Base-by-base conservation (phyloP, 2,113 vertebrate genomes). In the Pelodiscus sinensis region DNA sequence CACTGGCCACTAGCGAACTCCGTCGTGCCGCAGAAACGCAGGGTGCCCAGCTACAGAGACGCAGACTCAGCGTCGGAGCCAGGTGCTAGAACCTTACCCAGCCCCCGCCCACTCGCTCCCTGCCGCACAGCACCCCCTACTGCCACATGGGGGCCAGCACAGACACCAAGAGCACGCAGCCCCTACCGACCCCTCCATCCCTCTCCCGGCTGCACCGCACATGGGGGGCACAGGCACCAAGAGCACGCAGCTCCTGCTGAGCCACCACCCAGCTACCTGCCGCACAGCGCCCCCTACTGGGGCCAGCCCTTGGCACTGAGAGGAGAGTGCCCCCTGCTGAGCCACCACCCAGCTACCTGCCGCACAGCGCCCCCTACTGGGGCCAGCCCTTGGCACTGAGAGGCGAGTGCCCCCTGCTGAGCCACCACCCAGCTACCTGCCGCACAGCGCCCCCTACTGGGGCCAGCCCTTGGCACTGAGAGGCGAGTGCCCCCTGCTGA, bases 1-100 rank as follows among this genome's bases (percentile, higher is more conserved):
- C 99, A 99, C 98, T 99, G 99, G 27, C 99, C 99, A 3, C 99
- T 99, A 94, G 99, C 99, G 11, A 99, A 99, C 97, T 99, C 99
- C 0, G 99, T 99, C 4, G 99, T 99, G 24, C 99, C 99, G 9
- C 99, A 99, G 88, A 99, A 99, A 82, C 99, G 98, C 88, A 99
- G 97, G 0, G 99, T 99, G 38, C 99, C 99, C 0, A 94, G 96
- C 99, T 99, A 95, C 57, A 21, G 79, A 82, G 71, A 85, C 3
- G 89, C 81, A 65, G 2, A 10, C 31, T 16, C 44, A 11, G n/a
- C 6, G 18, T 2, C 31, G 4, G 25, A 22, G 29, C 22, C n/a
- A 50, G 73, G 12, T 5, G 21, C 73, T 9, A 29, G 16, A n/a
- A 4, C n/a, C 2, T 15, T 35, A 3, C n/a, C 2, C 14, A 71